These are phyloP conservation scores for Centroberyx gerrardi DNA, from an alignment of 2,797 vertebrate genomes.

Conservation along the genomic window DNA sequence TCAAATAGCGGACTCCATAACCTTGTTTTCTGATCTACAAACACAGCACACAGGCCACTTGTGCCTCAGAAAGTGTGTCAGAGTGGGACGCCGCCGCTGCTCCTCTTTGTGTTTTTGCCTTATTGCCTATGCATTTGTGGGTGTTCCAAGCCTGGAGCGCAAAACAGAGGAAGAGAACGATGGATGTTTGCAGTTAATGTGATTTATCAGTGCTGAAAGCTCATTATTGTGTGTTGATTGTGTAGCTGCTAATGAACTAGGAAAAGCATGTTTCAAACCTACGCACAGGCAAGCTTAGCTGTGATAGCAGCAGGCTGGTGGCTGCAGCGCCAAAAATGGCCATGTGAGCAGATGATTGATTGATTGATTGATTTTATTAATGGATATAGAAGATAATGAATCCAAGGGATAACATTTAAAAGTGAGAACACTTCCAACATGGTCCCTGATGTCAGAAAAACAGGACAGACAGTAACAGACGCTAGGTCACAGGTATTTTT, in stretches of 20 bases:
- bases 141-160: background rate
- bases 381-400: too few relatives aligned
- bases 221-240: too few relatives aligned
- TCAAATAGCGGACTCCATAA: background rate
- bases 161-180: background rate
- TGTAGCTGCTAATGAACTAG: background rate
- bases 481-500: too few relatives aligned
- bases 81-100: background rate
- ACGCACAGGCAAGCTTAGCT: too few relatives aligned
- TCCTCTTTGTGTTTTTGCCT: conserved; percentile 15
- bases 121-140: background rate
- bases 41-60: conserved; percentile 7
- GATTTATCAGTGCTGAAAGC: background rate
- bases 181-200: background rate
- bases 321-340: background rate
- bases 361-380: too few relatives aligned
- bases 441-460: too few relatives aligned
- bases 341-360: background rate
- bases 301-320: too few relatives aligned
- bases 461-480: too few relatives aligned
- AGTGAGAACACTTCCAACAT: too few relatives aligned
- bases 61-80: conserved; percentile 21
- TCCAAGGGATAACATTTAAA: too few relatives aligned
- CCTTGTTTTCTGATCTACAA: conserved; percentile 18
- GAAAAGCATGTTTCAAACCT: background rate